A percentile compares a stretch with the other conserved stretches of the same genome.
Conservation (phyloP, 2,797 vertebrate species). For the Sphenodon punctatus region DNA sequence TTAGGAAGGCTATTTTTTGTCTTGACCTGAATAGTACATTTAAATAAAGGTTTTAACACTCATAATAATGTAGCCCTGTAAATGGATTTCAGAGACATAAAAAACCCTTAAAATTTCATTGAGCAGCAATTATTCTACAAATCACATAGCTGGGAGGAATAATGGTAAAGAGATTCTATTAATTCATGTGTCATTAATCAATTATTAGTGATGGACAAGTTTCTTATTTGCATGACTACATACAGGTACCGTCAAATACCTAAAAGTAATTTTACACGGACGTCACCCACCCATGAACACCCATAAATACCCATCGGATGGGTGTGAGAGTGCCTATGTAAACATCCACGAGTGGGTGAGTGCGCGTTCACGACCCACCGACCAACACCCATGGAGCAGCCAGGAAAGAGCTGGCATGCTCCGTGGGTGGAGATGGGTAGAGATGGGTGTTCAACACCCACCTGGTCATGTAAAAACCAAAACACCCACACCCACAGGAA, state of each 20-base stretch:
- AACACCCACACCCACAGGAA: too few relatives aligned
- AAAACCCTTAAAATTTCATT: not conserved
- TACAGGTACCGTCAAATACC: not conserved
- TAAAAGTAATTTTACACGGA: not conserved
- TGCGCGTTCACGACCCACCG: too few relatives aligned
- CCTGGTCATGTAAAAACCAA: too few relatives aligned
- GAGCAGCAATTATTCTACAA: not conserved
- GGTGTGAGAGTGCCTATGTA: too few relatives aligned
- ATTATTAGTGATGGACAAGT: not conserved
- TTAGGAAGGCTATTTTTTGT: not conserved
- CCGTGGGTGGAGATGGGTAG: too few relatives aligned
- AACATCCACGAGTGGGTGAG: too few relatives aligned
- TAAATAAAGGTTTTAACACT: not conserved
- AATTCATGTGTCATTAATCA: not conserved
- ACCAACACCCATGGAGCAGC: too few relatives aligned
- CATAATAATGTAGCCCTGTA: not conserved
- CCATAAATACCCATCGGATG: too few relatives aligned
- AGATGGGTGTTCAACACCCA: too few relatives aligned
- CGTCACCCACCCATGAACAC: too few relatives aligned
- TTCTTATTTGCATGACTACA: not conserved
- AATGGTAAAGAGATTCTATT: not conserved
- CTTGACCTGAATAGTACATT: not conserved
- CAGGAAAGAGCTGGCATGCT: too few relatives aligned
- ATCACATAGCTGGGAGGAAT: not conserved
- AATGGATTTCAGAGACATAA: not conserved